Evolutionary conservation across 2,888 invertebrate species (phyloP).

Genomic region (Drosophila anceps): DNA sequence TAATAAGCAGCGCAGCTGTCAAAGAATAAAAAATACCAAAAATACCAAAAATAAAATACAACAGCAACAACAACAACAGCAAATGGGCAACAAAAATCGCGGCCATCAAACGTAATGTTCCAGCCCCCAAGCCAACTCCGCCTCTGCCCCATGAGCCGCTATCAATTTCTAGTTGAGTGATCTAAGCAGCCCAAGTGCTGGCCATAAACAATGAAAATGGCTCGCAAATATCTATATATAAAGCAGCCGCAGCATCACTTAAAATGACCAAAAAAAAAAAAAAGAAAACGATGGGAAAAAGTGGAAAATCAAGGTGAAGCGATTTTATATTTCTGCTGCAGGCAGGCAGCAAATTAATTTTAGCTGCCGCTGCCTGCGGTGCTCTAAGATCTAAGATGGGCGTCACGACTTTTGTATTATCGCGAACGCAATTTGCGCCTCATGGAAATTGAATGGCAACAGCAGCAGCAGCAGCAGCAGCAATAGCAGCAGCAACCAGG

Average conservation of each 20-base stretch:
- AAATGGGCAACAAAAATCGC: conserved; percentile 30
- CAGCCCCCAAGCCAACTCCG: conserved; percentile 1
- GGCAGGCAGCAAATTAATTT: conserved; percentile 74
- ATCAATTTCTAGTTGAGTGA: conserved; percentile 77
- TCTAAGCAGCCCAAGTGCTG: conserved; percentile 68
- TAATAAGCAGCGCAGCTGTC: conserved; percentile 76
- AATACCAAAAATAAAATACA: conserved; percentile 11
- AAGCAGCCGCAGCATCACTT: conserved; percentile 33
- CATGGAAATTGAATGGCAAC: conserved; percentile 56
- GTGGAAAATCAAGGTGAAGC: conserved; percentile 55
- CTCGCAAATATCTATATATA: conserved; percentile 10
- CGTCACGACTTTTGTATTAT: conserved; percentile 53
- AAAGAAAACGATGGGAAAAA: not conserved
- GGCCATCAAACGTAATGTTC: conserved; percentile 71
- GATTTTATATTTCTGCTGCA: conserved; percentile 69
- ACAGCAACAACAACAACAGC: not conserved
- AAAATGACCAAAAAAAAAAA: conserved; percentile 42
- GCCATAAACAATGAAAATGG: conserved; percentile 68
- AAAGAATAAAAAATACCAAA: conserved; percentile 27
- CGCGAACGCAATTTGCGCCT: conserved; percentile 70
- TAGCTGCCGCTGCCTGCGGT: conserved; percentile 31
- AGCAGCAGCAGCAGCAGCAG: not conserved
- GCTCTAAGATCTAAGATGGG: conserved; percentile 61
- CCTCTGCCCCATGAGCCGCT: conserved; percentile 40
- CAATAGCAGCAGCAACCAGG: not conserved